Evolutionary conservation across 2,797 vertebrate species (phyloP), one percentile per base, ranked within the genome.

Genomic region (Lophius americanus): DNA sequence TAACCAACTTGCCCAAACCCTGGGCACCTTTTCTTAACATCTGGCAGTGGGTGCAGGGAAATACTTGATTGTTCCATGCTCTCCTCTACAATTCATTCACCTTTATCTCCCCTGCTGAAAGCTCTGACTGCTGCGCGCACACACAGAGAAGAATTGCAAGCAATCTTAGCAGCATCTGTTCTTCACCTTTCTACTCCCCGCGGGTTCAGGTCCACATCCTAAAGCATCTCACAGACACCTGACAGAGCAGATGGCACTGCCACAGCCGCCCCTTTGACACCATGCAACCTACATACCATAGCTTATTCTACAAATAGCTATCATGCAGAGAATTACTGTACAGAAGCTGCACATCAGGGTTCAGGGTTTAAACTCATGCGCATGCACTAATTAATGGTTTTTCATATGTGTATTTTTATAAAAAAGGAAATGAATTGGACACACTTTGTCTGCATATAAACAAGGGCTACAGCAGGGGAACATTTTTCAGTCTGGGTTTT

Each of bases 151-250:
- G 82, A 85, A 80, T 75, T 86, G 84, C 43, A 80, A 87, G 76
- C 79, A 84, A 79, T 66, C 59, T 64, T 75, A 76, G 75, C 33
- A 55, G 82, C 85, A 88, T 85, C 84, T 87, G 83, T 23, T 82
- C 73, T 59, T 81, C 81, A 78, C 78, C 75, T 68, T 63, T 62
- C 4, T 46, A 62, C 79, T 75, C 60, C 71, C 81, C 76, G 37
- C 43, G 79, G 70, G 78, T 76, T 42, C 71, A 62, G 76, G 78
- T 80, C 73, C 72, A 56, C 85, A 69, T 84, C 83, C 79, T 70
- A 8, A 60, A 82, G 71, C 70, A 57, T 48, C 76, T 66, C 63
- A 6, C 65, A 44, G 66, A 76, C 81, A 79, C 76, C 82, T 83
- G 79, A 87, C 74, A n/a, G 50, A 73, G 51, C 83, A 87, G 83